Evolutionary conservation across 2,113 vertebrate genomes (phyloP).

Genomic region (Hypanus sabinus): DNA sequence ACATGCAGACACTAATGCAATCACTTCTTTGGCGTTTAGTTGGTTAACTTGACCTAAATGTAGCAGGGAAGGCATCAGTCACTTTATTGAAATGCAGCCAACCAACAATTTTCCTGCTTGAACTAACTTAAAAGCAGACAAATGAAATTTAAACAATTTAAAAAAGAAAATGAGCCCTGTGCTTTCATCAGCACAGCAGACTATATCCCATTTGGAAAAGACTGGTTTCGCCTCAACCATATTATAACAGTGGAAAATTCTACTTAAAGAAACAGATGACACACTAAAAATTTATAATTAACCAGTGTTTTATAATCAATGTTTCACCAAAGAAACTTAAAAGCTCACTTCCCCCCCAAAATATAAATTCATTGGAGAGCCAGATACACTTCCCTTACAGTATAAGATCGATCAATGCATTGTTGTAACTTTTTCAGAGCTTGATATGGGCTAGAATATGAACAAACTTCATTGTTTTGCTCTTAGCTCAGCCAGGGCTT

Average conservation of each 20-base stretch:
- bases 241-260: not conserved
- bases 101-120: slow-evolving; percentile 19
- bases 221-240: not conserved
- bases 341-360: not conserved
- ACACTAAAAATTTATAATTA: not conserved
- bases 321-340: not conserved
- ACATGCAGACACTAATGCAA: not conserved
- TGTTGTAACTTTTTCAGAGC: slow-evolving; percentile 18
- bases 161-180: not conserved
- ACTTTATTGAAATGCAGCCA: slow-evolving; percentile 28
- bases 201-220: not conserved
- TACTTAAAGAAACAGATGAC: slow-evolving; percentile 1
- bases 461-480: slow-evolving; percentile 73
- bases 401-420: not conserved
- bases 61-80: not conserved
- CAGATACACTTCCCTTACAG: not conserved
- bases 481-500: slow-evolving; percentile 63
- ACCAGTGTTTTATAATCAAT: not conserved
- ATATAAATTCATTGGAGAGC: not conserved
- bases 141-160: slow-evolving; percentile 21
- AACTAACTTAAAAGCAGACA: not conserved
- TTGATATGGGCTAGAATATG: slow-evolving; percentile 64
- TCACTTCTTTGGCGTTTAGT: not conserved
- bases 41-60: slow-evolving; percentile 28
- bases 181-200: not conserved